Percentiles rank a stretch among this genome's conserved stretches.
Evolutionary conservation across 1,140 invertebrate species (phyloP).

Genomic region (Drosophila sproati): DNA sequence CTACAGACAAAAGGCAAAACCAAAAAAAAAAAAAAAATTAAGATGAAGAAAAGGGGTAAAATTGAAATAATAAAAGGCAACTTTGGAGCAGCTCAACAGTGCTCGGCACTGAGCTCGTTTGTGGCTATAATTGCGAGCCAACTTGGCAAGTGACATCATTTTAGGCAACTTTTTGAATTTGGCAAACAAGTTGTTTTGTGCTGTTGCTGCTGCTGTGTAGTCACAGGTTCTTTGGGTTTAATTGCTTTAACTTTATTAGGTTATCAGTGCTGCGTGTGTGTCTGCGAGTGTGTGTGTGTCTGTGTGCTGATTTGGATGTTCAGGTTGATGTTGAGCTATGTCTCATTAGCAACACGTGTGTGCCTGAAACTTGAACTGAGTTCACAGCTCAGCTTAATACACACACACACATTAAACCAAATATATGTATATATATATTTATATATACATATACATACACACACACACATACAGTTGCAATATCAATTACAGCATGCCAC

Average conservation of each 20-base stretch:
- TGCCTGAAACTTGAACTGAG: conserved; percentile 41
- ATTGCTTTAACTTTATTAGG: conserved; percentile 83
- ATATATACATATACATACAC: neutral
- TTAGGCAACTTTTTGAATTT: conserved; percentile 62
- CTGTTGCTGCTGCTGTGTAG: conserved; percentile 32
- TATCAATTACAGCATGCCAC: conserved; percentile 84
- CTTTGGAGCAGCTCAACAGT: conserved; percentile 39
- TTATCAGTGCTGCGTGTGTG: conserved; percentile 57
- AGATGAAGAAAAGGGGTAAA: conserved; percentile 28
- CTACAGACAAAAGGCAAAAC: conserved; percentile 29
- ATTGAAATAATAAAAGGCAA: conserved; percentile 72
- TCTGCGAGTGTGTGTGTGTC: conserved; percentile 14
- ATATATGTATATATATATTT: neutral
- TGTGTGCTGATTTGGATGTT: conserved; percentile 35
- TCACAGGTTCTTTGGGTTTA: conserved; percentile 59
- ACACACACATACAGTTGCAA: conserved; percentile 69
- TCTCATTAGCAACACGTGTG: conserved; percentile 81
- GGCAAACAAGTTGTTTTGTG: conserved; percentile 48
- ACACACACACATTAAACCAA: conserved; percentile 2
- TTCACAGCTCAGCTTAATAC: conserved; percentile 25
- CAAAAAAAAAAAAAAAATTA: conserved; percentile 28
- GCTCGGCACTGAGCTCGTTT: conserved; percentile 38
- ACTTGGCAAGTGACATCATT: conserved; percentile 78
- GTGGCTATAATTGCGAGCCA: conserved; percentile 68
- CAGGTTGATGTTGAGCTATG: conserved; percentile 67